Base-by-base conservation (phyloP, 2,113 vertebrate species). In the Propithecus coquereli region DNA sequence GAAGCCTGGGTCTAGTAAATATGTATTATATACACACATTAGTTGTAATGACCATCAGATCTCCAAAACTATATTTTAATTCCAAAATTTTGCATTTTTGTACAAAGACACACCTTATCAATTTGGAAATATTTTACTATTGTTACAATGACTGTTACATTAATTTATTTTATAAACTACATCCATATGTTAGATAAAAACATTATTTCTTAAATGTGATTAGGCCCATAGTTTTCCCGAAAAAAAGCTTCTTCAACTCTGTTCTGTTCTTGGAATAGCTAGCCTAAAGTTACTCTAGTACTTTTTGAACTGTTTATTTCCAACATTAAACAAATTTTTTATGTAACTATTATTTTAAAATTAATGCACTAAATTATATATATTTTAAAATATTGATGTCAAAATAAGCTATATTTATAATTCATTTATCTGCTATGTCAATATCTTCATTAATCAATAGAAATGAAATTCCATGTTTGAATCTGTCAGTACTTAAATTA, bases 351-450 rank as follows among this genome's bases (percentile, higher is more conserved):
- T 92, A 83, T 59, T n/a, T 96, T 82, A 3, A 93, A 95, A 79
- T 87, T 61, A 90, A 92, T 54, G 32, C 43, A 45, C 32, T 96
- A 79, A 2, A 0, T 32, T 95, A 20, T 92, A 52, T 68, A 59
- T 97, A 52, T 89, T 97, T 95, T 37, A 86, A 96, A 77, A 94
- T 95, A 95, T 59, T 30, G 6, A 22, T 73, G 65, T 74, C 93
- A 94, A 97, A 97, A 91, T 94, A 97, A 73, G 77, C 47, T 57
- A 27, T 40, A 4, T 52, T 82, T 89, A 59, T 92, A 82, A 66
- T 90, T 81, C 6, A 81, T 13, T 68, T 81, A 27, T 83, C 6
- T 80, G 5, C 8, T 82, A 76, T 90, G 81, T 59, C 45, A 85
- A 47, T 40, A 37, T 92, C 23, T 47, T 89, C 12, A 63, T 68